Base-by-base conservation (phyloP, 1,140 invertebrate genomes). In the Cepaea nemoralis region DNA sequence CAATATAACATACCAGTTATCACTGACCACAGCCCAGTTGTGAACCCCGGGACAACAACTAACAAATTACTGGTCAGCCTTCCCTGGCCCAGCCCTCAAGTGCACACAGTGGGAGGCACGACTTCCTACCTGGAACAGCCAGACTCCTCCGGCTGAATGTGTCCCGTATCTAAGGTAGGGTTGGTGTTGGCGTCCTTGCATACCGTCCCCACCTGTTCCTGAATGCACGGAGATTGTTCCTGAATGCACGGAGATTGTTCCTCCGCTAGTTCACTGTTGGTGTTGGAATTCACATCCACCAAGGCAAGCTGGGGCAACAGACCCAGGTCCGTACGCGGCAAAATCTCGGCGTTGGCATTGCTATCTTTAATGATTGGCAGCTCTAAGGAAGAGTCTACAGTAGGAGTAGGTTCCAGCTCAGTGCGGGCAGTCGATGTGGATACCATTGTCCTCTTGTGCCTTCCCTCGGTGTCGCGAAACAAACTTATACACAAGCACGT, bases 401-500 rank as follows among this genome's bases (percentile, higher is more conserved):
- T n/a, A n/a, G n/a, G n/a, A n/a, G n/a, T n/a, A n/a, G 55, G 24
- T 24, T 59, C 55, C n/a, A 59, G 24, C 22, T 24, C 55, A 12
- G 55, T 59, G 55, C n/a, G 55, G 5, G n/a, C 14, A 59, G 55
- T 24, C 22, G 24, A 6, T 10, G 70, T 73, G 19, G 70, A 42
- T 8, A 45, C 35, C 70, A 73, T 45, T 3, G 10, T 27, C 37
- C 5, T 5, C n/a, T 42, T 45, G 3, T 40, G 70, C n/a, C 37
- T 3, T 8, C 35, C n/a, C 39, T 73, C 70, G 35, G n/a, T n/a
- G 8, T 73, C 70, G n/a, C 70, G 37, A 27, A 73, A 73, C 14
- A 73, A 19, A 42, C 70, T 45, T 42, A 73, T 73, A 45, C 70
- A 73, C 70, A 73, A 45, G 27, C 70, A 73, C 12, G 70, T 73